Evolutionary conservation across 2,113 vertebrate species (phyloP), one percentile per base, ranked within the genome.

Genomic region (Puffinus mauretanicus): DNA sequence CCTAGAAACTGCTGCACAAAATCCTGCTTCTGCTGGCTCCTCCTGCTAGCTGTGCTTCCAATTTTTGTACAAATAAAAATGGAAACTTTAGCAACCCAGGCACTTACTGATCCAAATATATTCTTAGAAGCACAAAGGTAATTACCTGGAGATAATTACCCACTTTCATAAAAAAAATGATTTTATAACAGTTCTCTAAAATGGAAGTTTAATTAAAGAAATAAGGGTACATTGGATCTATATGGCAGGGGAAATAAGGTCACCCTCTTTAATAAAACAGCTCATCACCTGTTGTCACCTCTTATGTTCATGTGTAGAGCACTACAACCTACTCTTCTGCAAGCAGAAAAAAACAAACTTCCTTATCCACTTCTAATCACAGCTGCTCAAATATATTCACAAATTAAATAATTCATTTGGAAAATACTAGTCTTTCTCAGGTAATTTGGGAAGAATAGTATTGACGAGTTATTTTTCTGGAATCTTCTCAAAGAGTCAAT

Each of bases 351-450:
- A 94, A 54, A 1, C 7, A 42, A 42, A 47, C 77, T 91, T 93
- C 76, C 81, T 90, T 62, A 76, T 60, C 55, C 92, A 83, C 82
- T 95, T 97, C 38, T 95, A 94, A 95, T 96, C 80, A 79, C 30
- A 94, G n/a, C 24, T 93, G 36, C 26, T 92, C n/a, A 62, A 73
- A 92, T 46, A 77, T 19, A 79, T 82, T 90, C 58, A 69, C 15
- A 73, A 78, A 83, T 83, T 84, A 95, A 91, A 78, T 84, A 79
- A 88, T 79, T 79, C 1, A 62, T 78, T 75, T 95, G 30, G 18
- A 88, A 94, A 94, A 92, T 49, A n/a, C 1, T 7, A 46, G 7
- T 71, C 25, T 72, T 93, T 66, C 34, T 57, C 10, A 82, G 10
- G 21, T 46, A 82, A 89, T 83, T 32, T 73, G 24, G 44, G 9